Conservation (phyloP, 2,113 vertebrate species). For the Anguilla japonica region DNA sequence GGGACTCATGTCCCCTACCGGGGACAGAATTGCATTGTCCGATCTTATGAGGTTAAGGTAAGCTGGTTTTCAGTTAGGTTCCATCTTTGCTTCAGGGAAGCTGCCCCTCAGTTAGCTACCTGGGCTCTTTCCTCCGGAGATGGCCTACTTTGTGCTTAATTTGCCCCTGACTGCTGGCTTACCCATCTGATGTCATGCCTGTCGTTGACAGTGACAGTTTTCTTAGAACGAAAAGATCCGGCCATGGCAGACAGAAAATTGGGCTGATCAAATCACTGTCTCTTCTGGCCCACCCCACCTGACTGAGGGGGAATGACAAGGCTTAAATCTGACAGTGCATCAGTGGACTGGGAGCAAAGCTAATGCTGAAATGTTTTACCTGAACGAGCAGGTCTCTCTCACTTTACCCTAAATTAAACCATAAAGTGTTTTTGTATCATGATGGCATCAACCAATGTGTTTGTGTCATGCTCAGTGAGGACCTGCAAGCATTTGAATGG, state of each 20-base stretch:
- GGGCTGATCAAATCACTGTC: neutral
- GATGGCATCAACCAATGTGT: neutral
- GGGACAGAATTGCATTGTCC: too few relatives aligned
- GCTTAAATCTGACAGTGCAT: neutral
- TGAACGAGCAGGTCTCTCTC: neutral
- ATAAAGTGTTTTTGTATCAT: neutral
- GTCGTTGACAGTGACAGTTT: conserved; percentile 6
- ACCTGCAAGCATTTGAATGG: neutral
- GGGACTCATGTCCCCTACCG: too few relatives aligned
- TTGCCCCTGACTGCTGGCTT: neutral
- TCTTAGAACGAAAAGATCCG: neutral
- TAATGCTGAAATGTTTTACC: neutral
- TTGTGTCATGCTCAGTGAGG: neutral
- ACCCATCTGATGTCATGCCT: neutral
- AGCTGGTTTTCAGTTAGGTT: neutral
- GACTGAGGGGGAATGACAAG: neutral
- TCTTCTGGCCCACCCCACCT: neutral
- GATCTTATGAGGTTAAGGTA: neutral
- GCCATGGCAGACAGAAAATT: neutral
- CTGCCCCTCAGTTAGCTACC: too few relatives aligned
- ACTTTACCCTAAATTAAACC: neutral
- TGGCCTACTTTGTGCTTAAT: neutral
- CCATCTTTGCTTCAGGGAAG: neutral
- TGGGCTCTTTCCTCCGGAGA: neutral
- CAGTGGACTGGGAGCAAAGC: neutral